These are phyloP conservation scores for Zele albiditarsus DNA, from an alignment of 2,888 invertebrate species.

Conservation along the genomic window DNA sequence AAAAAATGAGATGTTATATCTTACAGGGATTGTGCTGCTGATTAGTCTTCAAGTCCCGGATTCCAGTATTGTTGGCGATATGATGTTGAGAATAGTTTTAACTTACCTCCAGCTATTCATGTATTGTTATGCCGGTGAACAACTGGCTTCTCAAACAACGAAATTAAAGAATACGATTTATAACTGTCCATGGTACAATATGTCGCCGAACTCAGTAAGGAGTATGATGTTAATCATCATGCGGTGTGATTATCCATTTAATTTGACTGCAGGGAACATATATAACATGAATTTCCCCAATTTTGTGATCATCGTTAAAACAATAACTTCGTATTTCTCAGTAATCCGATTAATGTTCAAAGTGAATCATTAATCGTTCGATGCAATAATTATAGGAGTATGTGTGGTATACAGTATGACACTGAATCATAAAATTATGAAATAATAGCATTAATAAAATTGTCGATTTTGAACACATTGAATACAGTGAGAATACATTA, in stretches of 20 bases:
- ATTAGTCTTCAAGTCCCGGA: constrained; percentile 35
- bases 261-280: constrained; percentile 37
- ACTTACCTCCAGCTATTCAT: constrained; percentile 39
- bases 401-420: too few relatives aligned
- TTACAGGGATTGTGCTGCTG: constrained; percentile 23
- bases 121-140: constrained; percentile 44
- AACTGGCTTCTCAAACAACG: constrained; percentile 29
- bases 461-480: too few relatives aligned
- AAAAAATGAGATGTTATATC: neutral
- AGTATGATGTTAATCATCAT: constrained; percentile 31
- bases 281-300: constrained; percentile 32
- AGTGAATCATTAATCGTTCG: neutral
- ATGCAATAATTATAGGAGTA: too few relatives aligned
- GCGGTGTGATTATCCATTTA: constrained; percentile 24
- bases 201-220: constrained; percentile 8
- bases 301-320: constrained; percentile 34
- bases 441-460: too few relatives aligned
- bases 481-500: too few relatives aligned
- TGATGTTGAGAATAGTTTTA: constrained; percentile 20
- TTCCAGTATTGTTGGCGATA: constrained; percentile 15
- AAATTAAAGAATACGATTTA: constrained; percentile 35
- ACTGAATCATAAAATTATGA: too few relatives aligned
- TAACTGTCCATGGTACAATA: constrained; percentile 37
- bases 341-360: constrained; percentile 35
- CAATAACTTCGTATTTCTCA: constrained; percentile 37